Base-by-base conservation (phyloP, 2,113 vertebrate genomes). In the Delphinapterus leucas region DNA sequence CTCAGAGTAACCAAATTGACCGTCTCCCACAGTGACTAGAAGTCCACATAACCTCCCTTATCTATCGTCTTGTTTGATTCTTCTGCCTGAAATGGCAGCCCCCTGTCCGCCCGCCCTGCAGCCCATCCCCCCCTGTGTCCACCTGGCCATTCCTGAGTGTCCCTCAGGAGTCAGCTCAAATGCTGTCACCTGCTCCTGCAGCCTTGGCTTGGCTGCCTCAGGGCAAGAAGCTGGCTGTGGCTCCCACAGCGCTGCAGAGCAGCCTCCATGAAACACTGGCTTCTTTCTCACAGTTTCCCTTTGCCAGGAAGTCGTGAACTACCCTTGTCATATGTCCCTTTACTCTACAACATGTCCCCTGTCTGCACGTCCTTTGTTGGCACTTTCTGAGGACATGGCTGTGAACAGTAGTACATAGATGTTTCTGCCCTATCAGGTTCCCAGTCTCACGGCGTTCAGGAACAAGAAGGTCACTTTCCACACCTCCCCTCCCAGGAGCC, bases 21-120 rank as follows among this genome's bases (percentile, higher is more conserved):
- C 11, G 1, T 23, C 53, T 61, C 26, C 67, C 83, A 53, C 55
- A 14, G 1, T 58, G 25, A 31, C 33, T 18, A 28, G 20, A 53
- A 70, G 23, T 74, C 44, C 23, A 26, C 13, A 33, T 8, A 63
- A 5, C 31, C 9, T 25, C 26, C 36, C 60, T 58, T 53, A 25
- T 1, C 13, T 33, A 61, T 47, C 18, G 13, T 84, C 31, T 38
- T n/a, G 6, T 88, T 93, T 67, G 61, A 49, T 38, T 49, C 63
- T 87, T 82, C 70, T 26, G 21, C 47, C 44, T 71, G 21, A 61
- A 79, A 17, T 61, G n/a, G 55, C 14, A 67, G 15, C 36, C 20
- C 68, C 10, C n/a, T 1, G n/a, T 11, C 70, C 10, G 2, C 6
- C 38, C 0, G 1, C 8, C 8, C 25, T 3, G 3, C 12, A 12